Evolutionary conservation across 2,797 vertebrate genomes (phyloP).

Genomic region (Tinamus major): DNA sequence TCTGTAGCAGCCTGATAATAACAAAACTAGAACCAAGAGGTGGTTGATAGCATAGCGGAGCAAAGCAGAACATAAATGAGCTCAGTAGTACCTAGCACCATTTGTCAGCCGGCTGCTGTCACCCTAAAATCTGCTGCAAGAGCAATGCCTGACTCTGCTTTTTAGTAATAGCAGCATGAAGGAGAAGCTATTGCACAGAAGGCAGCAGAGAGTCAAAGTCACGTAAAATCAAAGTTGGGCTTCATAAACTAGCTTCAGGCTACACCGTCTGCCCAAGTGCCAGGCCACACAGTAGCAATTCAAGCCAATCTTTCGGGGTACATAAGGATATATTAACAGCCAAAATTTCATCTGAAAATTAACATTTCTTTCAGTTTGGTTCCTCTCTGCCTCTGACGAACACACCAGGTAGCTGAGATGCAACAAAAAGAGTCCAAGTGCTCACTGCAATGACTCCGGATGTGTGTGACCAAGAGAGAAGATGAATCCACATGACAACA

Average conservation of each 20-base stretch:
- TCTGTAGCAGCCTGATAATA: neutral
- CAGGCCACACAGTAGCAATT: neutral
- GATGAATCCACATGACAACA: neutral
- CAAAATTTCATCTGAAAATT: neutral
- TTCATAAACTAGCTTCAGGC: fast-evolving
- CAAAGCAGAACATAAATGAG: neutral
- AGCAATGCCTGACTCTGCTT: neutral
- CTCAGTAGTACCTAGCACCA: neutral
- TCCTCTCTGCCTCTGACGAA: neutral
- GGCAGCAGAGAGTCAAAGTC: neutral
- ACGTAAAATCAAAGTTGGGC: neutral
- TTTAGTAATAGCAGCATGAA: neutral
- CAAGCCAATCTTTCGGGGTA: neutral
- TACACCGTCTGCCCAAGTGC: neutral
- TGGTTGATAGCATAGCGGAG: neutral
- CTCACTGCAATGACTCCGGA: neutral
- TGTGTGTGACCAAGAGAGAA: neutral
- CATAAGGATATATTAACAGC: neutral
- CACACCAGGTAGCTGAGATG: neutral
- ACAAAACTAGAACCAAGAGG: slow-evolving; percentile 8
- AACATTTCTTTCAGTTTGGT: neutral
- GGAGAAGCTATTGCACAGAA: neutral
- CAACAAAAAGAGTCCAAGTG: neutral
- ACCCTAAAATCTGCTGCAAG: neutral
- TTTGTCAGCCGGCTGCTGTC: neutral